phyloP scores from a whole-genome alignment of 2,113 vertebrate species.

The Neomonachus schauinslandi region DNA sequence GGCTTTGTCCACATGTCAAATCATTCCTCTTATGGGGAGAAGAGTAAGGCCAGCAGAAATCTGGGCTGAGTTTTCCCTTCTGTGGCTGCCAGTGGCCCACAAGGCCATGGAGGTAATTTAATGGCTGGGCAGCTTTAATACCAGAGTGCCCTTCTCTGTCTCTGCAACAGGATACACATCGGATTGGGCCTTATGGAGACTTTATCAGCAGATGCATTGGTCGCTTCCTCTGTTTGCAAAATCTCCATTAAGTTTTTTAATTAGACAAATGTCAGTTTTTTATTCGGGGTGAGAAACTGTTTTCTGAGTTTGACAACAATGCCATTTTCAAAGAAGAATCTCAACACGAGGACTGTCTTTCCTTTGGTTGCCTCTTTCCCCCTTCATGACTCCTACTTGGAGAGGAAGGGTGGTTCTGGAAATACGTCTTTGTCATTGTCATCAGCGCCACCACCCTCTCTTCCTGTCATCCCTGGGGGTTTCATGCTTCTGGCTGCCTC shows the following conservation, averaged over 20 bases:
- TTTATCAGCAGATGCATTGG: conserved; percentile 52
- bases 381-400: background rate
- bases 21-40: background rate
- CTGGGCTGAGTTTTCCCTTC: background rate
- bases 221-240: conserved; percentile 61
- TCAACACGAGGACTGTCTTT: background rate
- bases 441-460: background rate
- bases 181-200: conserved; percentile 55
- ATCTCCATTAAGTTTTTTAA: conserved; percentile 73
- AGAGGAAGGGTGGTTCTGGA: background rate
- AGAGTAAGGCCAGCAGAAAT: background rate
- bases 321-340: conserved; percentile 40
- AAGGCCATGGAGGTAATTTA: conserved; percentile 1
- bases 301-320: conserved; percentile 65
- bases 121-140: conserved; percentile 47
- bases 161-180: background rate
- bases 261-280: conserved; percentile 76
- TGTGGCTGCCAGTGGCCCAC: background rate
- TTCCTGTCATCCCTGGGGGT: background rate
- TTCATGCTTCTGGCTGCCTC: background rate
- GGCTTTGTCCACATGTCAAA: background rate
- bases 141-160: background rate
- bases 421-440: background rate
- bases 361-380: background rate
- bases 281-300: conserved; percentile 62